A percentile compares a stretch with the other conserved stretches of the same genome.
Conservation (phyloP, 2,888 invertebrate genomes). For the Scelioninae gen. 2 region DNA sequence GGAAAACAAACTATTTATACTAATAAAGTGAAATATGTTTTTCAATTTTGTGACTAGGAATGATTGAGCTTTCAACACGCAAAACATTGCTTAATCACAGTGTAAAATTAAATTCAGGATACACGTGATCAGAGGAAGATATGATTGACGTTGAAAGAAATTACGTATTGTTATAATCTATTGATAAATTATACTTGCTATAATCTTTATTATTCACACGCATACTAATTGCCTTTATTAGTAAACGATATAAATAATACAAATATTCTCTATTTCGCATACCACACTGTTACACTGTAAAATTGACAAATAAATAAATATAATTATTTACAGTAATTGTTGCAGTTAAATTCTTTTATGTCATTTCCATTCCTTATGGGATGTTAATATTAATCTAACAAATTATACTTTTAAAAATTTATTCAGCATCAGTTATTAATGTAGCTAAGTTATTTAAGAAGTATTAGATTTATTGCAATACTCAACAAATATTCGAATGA, state of each 20-base stretch:
- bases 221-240: conserved; percentile 73
- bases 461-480: too few species aligned
- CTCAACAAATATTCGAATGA: too few species aligned
- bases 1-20: conserved; percentile 17
- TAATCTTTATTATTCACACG: conserved; percentile 71
- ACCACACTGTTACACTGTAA: conserved; percentile 72
- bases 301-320: conserved; percentile 72
- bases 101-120: conserved; percentile 6
- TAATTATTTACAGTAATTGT: conserved; percentile 68
- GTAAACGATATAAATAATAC: conserved; percentile 67
- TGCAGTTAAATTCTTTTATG: neutral
- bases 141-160: conserved; percentile 29
- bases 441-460: too few species aligned
- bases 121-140: conserved; percentile 6
- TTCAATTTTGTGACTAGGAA: conserved; percentile 15
- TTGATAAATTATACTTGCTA: conserved; percentile 34
- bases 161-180: conserved; percentile 16
- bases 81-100: conserved; percentile 12
- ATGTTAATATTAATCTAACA: too few species aligned
- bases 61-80: conserved; percentile 23
- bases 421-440: too few species aligned
- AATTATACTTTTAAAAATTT: too few species aligned
- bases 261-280: conserved; percentile 71
- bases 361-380: neutral
- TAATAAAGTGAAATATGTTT: conserved; percentile 19